Evolutionary conservation across 2,888 invertebrate species (phyloP).

Genomic region (Saturnia pavonia): DNA sequence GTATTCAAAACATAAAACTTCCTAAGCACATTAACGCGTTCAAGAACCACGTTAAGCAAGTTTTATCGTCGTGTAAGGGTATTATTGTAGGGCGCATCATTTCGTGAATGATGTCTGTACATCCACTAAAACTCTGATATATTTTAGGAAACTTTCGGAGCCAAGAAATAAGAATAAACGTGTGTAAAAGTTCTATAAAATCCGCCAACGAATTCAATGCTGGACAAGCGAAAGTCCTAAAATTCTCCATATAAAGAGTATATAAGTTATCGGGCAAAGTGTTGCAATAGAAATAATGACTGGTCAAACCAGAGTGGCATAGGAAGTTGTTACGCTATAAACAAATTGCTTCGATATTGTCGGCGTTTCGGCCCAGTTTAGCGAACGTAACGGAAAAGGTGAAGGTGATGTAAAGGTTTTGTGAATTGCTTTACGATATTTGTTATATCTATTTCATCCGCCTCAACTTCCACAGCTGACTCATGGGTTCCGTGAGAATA

Average conservation of each 20-base stretch:
- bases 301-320: not conserved
- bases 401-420: conserved; percentile 50
- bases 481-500: conserved; percentile 2
- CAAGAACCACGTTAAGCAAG: too few species aligned
- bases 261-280: not conserved
- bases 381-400: conserved; percentile 50
- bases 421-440: conserved; percentile 30
- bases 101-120: too few species aligned
- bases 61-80: too few species aligned
- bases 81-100: too few species aligned
- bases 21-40: too few species aligned
- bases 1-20: too few species aligned
- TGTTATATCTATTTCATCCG: conserved; percentile 20
- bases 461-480: not conserved
- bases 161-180: too few species aligned
- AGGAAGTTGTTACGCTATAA: not conserved
- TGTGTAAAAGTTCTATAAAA: not conserved
- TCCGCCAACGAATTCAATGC: not conserved
- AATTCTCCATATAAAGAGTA: not conserved
- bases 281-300: not conserved
- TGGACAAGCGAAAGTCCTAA: not conserved
- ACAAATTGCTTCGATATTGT: not conserved
- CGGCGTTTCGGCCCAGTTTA: conserved; percentile 47
- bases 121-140: too few species aligned
- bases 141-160: too few species aligned